These are phyloP conservation scores for Euspilapteryx auroguttella DNA, from an alignment of 2,888 invertebrate genomes.

Conservation along the genomic window DNA sequence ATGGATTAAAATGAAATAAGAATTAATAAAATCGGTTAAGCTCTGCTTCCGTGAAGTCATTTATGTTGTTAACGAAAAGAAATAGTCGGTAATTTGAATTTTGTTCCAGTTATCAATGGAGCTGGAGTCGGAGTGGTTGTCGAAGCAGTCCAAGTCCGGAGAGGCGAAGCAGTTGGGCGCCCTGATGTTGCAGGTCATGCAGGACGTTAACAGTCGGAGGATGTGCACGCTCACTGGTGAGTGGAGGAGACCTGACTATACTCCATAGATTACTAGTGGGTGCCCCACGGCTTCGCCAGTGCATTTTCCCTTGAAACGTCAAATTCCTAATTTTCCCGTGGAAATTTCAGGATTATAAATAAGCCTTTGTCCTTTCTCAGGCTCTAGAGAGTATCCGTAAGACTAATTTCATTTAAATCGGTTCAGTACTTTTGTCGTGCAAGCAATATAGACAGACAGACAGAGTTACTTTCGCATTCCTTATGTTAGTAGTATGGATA, in stretches of 20 bases:
- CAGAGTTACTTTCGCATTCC: conserved; percentile 7
- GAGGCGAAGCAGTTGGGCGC: conserved; percentile 34
- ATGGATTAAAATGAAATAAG: too few species aligned
- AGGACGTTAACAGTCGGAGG: conserved; percentile 70
- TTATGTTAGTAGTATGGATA: background rate
- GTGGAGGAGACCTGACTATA: conserved; percentile 7
- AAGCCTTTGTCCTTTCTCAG: background rate
- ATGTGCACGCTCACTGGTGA: conserved; percentile 71
- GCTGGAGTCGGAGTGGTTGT: conserved; percentile 72
- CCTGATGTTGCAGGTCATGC: too few species aligned
- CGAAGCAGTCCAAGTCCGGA: conserved; percentile 57
- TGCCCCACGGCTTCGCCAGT: background rate
- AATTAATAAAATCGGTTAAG: too few species aligned
- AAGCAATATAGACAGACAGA: background rate
- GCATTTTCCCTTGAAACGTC: background rate
- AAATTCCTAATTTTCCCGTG: background rate
- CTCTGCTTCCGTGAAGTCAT: too few species aligned
- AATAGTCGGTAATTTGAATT: background rate
- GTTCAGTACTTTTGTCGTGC: background rate
- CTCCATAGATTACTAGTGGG: background rate
- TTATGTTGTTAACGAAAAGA: background rate
- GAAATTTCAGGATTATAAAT: background rate
- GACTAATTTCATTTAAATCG: background rate
- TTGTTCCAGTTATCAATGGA: conserved; percentile 65
- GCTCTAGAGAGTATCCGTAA: background rate